These are phyloP conservation scores for Thamnophis elegans DNA, from an alignment of 2,797 vertebrate genomes.

Conservation along the genomic window DNA sequence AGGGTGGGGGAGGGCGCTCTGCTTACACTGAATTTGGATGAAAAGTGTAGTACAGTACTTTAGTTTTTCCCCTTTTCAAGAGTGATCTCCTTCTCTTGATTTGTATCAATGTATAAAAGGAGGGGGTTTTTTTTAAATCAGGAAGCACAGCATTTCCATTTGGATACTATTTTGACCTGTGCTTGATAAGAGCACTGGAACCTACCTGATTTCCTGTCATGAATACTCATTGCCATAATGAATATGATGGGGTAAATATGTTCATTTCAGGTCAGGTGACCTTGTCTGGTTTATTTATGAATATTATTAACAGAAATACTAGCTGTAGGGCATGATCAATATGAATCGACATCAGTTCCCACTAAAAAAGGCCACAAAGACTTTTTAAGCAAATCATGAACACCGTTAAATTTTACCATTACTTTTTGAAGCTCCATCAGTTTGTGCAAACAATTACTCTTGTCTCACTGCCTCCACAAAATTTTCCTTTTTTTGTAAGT, in stretches of 20 bases:
- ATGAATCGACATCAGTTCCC: conserved; percentile 68
- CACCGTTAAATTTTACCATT: conserved; percentile 53
- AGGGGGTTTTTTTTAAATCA: conserved; percentile 15
- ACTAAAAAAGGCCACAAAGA: conserved; percentile 64
- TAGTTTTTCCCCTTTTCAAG: not conserved
- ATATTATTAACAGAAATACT: conserved; percentile 74
- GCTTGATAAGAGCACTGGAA: conserved; percentile 47
- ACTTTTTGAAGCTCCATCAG: conserved; percentile 41
- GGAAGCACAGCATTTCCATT: conserved; percentile 13
- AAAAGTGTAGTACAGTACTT: conserved; percentile 13
- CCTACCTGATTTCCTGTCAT: conserved; percentile 45
- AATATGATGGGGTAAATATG: conserved; percentile 60
- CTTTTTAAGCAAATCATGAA: conserved; percentile 62
- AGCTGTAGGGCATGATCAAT: conserved; percentile 67
- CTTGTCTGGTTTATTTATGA: conserved; percentile 75
- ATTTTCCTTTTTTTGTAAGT: conserved; percentile 43
- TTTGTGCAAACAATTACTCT: conserved; percentile 37
- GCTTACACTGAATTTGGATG: conserved; percentile 39
- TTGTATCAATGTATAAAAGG: conserved; percentile 16
- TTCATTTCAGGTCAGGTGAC: conserved; percentile 72
- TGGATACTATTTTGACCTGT: conserved; percentile 55
- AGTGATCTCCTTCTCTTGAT: conserved; percentile 13
- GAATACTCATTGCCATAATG: conserved; percentile 57
- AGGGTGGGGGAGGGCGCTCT: conserved; percentile 5
- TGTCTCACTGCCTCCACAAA: not conserved